A percentile compares a stretch with the other conserved stretches of the same genome.
phyloP scores from a whole-genome alignment of 2,113 vertebrate genomes.

The Mesembrinibis cayennensis region DNA sequence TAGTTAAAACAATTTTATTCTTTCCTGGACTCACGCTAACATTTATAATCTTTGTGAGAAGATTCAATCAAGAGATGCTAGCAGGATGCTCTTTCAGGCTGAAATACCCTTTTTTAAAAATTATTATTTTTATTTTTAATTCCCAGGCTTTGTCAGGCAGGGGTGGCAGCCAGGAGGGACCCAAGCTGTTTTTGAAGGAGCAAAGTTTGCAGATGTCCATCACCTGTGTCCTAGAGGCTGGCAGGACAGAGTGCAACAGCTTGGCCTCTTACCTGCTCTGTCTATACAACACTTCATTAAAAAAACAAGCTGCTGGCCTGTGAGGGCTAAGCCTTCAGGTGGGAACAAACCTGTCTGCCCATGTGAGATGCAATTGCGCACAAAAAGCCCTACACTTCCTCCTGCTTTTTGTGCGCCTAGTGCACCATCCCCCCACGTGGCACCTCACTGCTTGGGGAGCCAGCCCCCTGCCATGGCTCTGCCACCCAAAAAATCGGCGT shows the following conservation, averaged over 20 bases:
- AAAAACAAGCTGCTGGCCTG: not conserved
- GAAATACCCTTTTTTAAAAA: not conserved
- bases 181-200: not conserved
- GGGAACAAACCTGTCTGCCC: not conserved
- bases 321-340: not conserved
- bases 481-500: not conserved
- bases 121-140: not conserved
- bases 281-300: not conserved
- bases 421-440: rapidly evolving
- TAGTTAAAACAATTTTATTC: not conserved
- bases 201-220: not conserved
- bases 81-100: not conserved
- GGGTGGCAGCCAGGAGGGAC: not conserved
- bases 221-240: not conserved
- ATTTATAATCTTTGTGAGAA: not conserved
- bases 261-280: not conserved
- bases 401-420: not conserved
- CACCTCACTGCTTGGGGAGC: not conserved
- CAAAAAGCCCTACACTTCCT: not conserved
- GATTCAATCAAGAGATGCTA: not conserved
- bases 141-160: not conserved
- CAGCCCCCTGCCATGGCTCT: no score
- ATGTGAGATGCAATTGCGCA: rapidly evolving
- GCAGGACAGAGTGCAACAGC: not conserved
- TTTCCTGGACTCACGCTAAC: not conserved